Evolutionary conservation across 2,888 invertebrate genomes (phyloP).

Genomic region (Calameuta idolon): DNA sequence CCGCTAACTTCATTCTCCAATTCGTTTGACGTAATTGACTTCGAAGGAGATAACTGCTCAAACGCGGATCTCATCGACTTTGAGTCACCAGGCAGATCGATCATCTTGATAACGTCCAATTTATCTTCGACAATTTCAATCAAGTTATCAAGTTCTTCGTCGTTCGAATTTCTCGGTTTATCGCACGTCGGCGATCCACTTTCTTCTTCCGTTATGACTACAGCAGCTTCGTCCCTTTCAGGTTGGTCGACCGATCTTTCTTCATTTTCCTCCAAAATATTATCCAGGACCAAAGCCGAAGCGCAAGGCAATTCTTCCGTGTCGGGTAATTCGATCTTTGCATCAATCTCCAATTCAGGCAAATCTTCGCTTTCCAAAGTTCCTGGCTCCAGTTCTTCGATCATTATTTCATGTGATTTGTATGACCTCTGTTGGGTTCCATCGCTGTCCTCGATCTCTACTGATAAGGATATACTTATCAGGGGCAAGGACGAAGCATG

Average conservation of each 20-base stretch:
- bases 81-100: neutral
- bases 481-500: neutral
- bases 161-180: constrained; percentile 43
- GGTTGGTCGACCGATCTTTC: neutral
- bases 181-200: neutral
- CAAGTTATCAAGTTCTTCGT: constrained; percentile 54
- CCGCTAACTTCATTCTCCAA: neutral
- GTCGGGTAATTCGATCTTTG: constrained; percentile 39
- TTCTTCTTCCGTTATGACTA: constrained; percentile 32
- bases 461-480: constrained; percentile 2
- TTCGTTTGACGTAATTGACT: neutral
- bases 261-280: constrained; percentile 1
- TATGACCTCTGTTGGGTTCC: constrained; percentile 8
- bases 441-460: constrained; percentile 8
- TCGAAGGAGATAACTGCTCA: neutral
- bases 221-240: constrained; percentile 9
- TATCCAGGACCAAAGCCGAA: neutral
- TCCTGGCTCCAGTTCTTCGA: constrained; percentile 33
- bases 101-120: constrained; percentile 49
- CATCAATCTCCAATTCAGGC: constrained; percentile 40
- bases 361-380: constrained; percentile 33
- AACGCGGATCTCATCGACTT: neutral
- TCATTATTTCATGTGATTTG: neutral
- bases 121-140: constrained; percentile 48
- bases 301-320: constrained; percentile 13